These are phyloP conservation scores for Nycteola revayana DNA, from an alignment of 2,888 invertebrate genomes.

Conservation along the genomic window DNA sequence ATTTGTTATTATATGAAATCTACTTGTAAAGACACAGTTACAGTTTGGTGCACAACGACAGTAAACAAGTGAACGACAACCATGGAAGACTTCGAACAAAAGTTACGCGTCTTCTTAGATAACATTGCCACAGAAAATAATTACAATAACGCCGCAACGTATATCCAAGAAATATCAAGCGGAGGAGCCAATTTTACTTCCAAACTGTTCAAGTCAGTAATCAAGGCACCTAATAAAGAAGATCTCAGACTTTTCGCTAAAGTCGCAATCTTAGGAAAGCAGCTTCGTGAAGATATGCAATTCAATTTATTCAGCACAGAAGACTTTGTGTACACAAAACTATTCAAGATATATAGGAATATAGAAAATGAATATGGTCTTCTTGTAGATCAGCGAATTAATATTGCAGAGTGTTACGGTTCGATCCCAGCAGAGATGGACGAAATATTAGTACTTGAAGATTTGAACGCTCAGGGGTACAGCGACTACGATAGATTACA, in stretches of 20 bases:
- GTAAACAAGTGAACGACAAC: no score
- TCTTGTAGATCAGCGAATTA: constrained; percentile 8
- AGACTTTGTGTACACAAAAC: constrained; percentile 16
- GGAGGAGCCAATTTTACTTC: background rate
- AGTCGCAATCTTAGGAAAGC: no score
- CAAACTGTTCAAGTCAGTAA: constrained; percentile 13
- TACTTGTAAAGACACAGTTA: no score
- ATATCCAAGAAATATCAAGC: constrained; percentile 13
- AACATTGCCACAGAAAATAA: background rate
- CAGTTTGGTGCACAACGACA: no score
- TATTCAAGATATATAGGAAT: constrained; percentile 8
- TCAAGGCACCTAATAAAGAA: constrained; percentile 3
- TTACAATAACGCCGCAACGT: constrained; percentile 1
- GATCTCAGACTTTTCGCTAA: constrained; percentile 1
- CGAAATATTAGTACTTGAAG: constrained; percentile 14
- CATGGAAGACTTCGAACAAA: background rate
- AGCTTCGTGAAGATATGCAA: no score
- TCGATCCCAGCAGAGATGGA: constrained; percentile 2
- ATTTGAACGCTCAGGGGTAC: constrained; percentile 24
- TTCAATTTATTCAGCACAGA: no score
- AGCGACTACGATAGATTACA: constrained; percentile 24
- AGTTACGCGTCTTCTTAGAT: background rate
- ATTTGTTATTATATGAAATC: no score
- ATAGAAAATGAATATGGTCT: constrained; percentile 15
- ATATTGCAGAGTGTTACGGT: constrained; percentile 12